Percentiles rank a stretch among this genome's conserved stretches.
Conservation (phyloP, 2,888 invertebrate genomes). For the Neocrepidodera transversa region DNA sequence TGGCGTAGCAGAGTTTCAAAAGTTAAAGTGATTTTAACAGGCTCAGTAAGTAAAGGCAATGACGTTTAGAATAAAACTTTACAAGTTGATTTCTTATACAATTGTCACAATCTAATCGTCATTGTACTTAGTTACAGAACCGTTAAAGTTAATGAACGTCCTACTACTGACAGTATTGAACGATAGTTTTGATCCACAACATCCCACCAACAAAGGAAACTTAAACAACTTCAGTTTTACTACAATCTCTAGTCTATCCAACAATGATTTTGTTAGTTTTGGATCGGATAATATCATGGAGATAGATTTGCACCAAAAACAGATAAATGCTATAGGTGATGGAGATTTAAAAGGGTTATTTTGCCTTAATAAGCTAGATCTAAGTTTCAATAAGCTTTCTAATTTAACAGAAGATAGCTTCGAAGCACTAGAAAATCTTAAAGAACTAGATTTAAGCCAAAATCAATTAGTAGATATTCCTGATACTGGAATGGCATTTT, state of each 20-base stretch:
- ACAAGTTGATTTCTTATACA: no score
- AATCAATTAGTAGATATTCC: constrained; percentile 43
- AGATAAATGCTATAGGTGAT: constrained; percentile 44
- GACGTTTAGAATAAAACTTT: no score
- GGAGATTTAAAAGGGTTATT: constrained; percentile 48
- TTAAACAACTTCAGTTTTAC: constrained; percentile 41
- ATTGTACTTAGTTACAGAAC: no score
- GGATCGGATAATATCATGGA: constrained; percentile 47
- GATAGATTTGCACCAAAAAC: constrained; percentile 45
- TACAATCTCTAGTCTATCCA: constrained; percentile 38
- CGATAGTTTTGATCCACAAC: constrained; percentile 42
- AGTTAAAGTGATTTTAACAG: no score
- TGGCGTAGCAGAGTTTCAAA: no score
- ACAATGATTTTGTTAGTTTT: constrained; percentile 47
- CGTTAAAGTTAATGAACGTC: no score
- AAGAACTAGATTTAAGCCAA: constrained; percentile 43
- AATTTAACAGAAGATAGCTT: constrained; percentile 40
- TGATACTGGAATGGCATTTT: constrained; percentile 33
- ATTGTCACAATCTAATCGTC: no score
- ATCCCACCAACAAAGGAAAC: constrained; percentile 44
- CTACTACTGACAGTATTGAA: no score
- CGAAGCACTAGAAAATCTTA: constrained; percentile 39
- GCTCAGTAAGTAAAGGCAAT: no score
- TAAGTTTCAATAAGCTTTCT: constrained; percentile 48
- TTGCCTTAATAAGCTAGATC: constrained; percentile 47